Evolutionary conservation across 2,888 invertebrate species (phyloP).

Genomic region (Syritta pipiens): DNA sequence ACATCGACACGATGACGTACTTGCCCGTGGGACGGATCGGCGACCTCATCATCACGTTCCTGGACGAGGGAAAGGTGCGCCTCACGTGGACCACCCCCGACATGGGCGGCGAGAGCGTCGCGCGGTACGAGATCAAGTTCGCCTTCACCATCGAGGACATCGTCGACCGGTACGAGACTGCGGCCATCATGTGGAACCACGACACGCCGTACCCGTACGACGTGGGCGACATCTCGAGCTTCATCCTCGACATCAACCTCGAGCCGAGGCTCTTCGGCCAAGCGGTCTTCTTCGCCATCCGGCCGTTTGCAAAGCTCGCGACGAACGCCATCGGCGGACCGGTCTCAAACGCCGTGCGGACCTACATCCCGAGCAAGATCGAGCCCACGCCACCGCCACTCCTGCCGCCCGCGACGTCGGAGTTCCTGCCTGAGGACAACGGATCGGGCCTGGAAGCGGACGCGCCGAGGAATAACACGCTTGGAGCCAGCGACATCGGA

Average conservation of each 20-base stretch:
- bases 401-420: background rate
- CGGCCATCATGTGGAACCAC: constrained; percentile 79
- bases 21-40: constrained; percentile 79
- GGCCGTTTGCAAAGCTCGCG: constrained; percentile 79
- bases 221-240: constrained; percentile 81
- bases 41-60: constrained; percentile 80
- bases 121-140: constrained; percentile 81
- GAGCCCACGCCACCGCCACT: constrained; percentile 1
- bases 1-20: constrained; percentile 71
- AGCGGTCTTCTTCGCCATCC: constrained; percentile 81
- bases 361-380: constrained; percentile 78
- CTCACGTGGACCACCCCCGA: constrained; percentile 83
- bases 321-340: constrained; percentile 77
- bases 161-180: constrained; percentile 80
- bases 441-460: background rate
- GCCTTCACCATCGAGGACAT: constrained; percentile 79
- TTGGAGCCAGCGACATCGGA: constrained; percentile 8
- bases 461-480: constrained; percentile 3
- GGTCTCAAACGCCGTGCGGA: constrained; percentile 81
- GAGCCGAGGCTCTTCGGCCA: constrained; percentile 80
- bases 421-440: background rate
- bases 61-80: constrained; percentile 80
- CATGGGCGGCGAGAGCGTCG: constrained; percentile 80
- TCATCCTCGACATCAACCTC: constrained; percentile 76
- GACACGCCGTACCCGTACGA: constrained; percentile 79